Evolutionary conservation across 2,797 vertebrate genomes (phyloP).

Genomic region (Setipinna tenuifilis): DNA sequence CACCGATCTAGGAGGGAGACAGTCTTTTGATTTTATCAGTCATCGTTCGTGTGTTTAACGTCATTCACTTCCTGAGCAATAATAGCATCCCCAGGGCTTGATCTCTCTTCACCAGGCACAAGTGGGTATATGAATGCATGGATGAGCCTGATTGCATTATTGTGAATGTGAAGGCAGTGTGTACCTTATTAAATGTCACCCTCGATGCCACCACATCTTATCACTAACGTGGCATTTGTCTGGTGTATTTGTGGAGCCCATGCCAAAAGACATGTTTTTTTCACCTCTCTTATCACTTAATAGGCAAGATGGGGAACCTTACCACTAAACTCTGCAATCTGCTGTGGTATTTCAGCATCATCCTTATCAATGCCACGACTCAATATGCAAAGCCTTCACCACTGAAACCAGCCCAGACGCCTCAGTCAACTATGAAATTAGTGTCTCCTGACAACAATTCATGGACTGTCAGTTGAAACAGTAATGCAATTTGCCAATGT

Average conservation of each 20-base stretch:
- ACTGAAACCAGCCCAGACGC: conserved; percentile 42
- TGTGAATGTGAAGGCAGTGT: conserved; percentile 40
- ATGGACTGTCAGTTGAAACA: not conserved
- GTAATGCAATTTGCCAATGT: not conserved
- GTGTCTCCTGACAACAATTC: conserved; percentile 35
- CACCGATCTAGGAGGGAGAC: not conserved
- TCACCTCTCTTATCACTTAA: conserved; percentile 35
- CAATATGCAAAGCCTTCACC: conserved; percentile 24
- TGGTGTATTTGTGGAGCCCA: conserved; percentile 30
- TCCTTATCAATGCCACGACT: conserved; percentile 45
- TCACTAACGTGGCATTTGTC: conserved; percentile 50
- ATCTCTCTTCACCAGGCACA: conserved; percentile 8
- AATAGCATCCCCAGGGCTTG: not conserved
- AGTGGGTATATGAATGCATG: not conserved
- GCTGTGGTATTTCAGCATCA: conserved; percentile 44
- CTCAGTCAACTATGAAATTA: conserved; percentile 50
- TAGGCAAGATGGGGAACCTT: conserved; percentile 33
- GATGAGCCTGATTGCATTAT: conserved; percentile 22
- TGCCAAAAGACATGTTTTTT: conserved; percentile 23
- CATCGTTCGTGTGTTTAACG: not conserved
- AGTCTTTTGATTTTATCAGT: not conserved
- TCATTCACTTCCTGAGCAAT: conserved; percentile 20
- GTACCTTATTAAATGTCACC: conserved; percentile 45
- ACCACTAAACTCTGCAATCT: conserved; percentile 39
- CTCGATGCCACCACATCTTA: conserved; percentile 45